Conservation (phyloP, 2,888 invertebrate species). For the Diploptera punctata region DNA sequence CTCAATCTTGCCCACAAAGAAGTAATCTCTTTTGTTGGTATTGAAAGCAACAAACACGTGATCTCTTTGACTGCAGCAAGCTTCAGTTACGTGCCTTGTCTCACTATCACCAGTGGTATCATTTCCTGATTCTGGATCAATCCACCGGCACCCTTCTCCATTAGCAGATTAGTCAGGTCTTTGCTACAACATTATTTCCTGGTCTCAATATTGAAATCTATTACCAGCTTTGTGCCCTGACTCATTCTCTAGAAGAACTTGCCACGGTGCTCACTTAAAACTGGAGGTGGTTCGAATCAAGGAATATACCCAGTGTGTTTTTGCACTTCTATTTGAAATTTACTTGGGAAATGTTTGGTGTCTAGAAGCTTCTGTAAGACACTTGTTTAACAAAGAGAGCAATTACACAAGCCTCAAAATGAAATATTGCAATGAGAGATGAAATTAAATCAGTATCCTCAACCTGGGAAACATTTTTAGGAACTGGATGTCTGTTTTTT, state of each 20-base stretch:
- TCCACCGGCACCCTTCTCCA: not conserved
- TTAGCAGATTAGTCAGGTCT: not conserved
- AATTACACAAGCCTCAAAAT: not conserved
- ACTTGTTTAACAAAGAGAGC: not conserved
- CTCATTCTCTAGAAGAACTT: not conserved
- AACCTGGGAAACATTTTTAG: not conserved
- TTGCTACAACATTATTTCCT: not conserved
- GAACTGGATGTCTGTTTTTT: not conserved
- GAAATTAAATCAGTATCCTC: not conserved
- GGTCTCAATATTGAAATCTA: not conserved
- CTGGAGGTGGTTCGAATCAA: not conserved
- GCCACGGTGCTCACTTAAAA: not conserved
- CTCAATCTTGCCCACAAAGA: constrained; percentile 4
- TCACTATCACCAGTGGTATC: not conserved
- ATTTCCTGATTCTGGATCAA: not conserved
- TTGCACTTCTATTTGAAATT: not conserved
- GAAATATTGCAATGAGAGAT: not conserved
- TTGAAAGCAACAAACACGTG: not conserved
- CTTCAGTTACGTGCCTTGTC: not conserved
- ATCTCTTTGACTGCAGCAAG: not conserved
- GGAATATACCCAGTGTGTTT: not conserved
- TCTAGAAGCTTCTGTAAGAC: not conserved
- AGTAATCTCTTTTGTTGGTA: constrained; percentile 1
- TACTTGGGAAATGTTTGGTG: not conserved
- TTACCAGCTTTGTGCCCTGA: not conserved